These are phyloP conservation scores for Lamprologus sp. DNA, from an alignment of 2,113 vertebrate genomes.

Conservation along the genomic window DNA sequence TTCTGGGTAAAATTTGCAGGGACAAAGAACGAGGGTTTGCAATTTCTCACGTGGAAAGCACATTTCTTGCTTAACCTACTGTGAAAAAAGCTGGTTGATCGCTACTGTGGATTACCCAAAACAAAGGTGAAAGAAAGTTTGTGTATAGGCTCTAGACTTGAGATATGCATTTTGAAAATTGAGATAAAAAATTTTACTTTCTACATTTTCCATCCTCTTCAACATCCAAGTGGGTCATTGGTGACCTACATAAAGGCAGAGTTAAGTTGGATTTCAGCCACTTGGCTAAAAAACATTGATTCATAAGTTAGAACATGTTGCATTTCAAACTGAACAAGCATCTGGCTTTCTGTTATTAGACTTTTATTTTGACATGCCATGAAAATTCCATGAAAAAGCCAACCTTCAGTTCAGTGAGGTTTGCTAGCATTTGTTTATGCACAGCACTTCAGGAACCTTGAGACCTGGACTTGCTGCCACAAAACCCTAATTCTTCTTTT, in stretches of 20 bases:
- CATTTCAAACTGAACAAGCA: not conserved
- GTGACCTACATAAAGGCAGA: not conserved
- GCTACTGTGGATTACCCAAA: not conserved
- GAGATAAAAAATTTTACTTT: rapidly evolving
- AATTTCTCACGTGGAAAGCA: not conserved
- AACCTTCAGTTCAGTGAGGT: not conserved
- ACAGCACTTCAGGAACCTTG: not conserved
- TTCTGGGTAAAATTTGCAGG: not conserved
- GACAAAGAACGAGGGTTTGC: not conserved
- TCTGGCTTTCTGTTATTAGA: not conserved
- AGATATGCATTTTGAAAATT: not conserved
- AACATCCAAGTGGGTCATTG: not conserved
- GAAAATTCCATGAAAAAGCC: not conserved
- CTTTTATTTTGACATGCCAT: rapidly evolving
- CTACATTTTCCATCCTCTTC: not conserved
- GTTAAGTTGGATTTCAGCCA: not conserved
- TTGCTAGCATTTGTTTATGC: not conserved
- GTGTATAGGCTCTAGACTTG: rapidly evolving
- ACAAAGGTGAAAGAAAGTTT: not conserved
- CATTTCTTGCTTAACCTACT: not conserved
- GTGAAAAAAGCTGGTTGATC: not conserved
- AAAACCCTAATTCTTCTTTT: not conserved
- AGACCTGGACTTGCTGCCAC: not conserved
- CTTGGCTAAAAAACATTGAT: not conserved
- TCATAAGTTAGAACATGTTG: not conserved